Evolutionary conservation across 1,140 invertebrate genomes (phyloP).

Genomic region (Euura saliciscinereae): DNA sequence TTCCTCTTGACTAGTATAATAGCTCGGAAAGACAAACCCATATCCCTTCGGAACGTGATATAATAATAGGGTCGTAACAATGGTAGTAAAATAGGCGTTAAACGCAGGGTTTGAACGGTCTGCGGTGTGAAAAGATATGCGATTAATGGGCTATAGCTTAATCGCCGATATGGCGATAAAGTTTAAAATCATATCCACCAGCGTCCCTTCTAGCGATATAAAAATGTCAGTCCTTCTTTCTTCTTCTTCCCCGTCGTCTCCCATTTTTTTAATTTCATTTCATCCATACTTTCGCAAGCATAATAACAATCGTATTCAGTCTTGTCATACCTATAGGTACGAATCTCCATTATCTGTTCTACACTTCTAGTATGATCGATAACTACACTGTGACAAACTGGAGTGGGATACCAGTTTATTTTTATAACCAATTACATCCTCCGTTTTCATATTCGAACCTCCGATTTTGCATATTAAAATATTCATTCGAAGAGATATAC

Average conservation of each 20-base stretch:
- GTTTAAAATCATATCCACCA: slow-evolving; percentile 9
- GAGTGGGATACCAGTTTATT: slow-evolving; percentile 2
- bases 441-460: background rate
- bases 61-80: slow-evolving; percentile 6
- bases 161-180: slow-evolving; percentile 14
- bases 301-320: too few relatives aligned
- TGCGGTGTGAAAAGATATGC: slow-evolving; percentile 15
- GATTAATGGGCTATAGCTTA: slow-evolving; percentile 5
- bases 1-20: background rate
- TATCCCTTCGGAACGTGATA: background rate
- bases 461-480: background rate
- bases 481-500: background rate
- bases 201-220: background rate
- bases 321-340: too few relatives aligned
- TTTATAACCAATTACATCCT: background rate
- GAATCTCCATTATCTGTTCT: too few relatives aligned
- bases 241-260: too few relatives aligned
- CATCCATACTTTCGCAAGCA: too few relatives aligned
- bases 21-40: background rate
- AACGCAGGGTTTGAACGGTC: background rate
- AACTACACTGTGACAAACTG: slow-evolving; percentile 6
- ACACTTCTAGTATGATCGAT: background rate
- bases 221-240: too few relatives aligned
- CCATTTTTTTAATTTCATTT: background rate
- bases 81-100: slow-evolving; percentile 9